phyloP scores from a whole-genome alignment of 2,797 vertebrate species.

The Anableps anableps region DNA sequence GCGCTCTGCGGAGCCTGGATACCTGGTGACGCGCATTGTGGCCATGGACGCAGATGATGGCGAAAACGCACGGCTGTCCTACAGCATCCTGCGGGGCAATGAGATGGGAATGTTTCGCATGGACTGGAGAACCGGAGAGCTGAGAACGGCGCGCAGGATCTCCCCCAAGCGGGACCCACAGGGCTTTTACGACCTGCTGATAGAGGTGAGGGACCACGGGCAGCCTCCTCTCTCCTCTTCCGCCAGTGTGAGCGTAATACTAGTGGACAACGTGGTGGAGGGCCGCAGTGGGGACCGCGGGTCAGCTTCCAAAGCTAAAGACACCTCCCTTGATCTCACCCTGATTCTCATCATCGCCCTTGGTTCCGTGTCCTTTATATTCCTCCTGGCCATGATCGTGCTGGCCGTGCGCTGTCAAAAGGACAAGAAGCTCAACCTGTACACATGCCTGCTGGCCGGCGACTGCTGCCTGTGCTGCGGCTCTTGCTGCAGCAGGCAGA shows the following conservation, averaged over 20 bases:
- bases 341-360: slow-evolving; percentile 97
- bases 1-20: slow-evolving; percentile 93
- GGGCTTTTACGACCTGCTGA: slow-evolving; percentile 91
- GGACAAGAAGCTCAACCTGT: slow-evolving; percentile 95
- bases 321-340: slow-evolving; percentile 92
- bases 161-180: slow-evolving; percentile 90
- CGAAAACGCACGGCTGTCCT: slow-evolving; percentile 94
- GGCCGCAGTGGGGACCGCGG: slow-evolving; percentile 82
- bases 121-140: slow-evolving; percentile 97
- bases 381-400: slow-evolving; percentile 97
- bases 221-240: slow-evolving; percentile 96
- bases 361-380: slow-evolving; percentile 95
- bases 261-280: slow-evolving; percentile 91
- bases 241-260: slow-evolving; percentile 87
- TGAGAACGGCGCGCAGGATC: slow-evolving; percentile 91
- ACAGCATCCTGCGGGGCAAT: slow-evolving; percentile 93
- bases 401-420: slow-evolving; percentile 96
- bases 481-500: slow-evolving; percentile 89
- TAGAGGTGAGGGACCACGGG: slow-evolving; percentile 96
- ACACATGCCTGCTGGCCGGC: slow-evolving; percentile 91
- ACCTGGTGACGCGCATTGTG: slow-evolving; percentile 92
- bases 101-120: slow-evolving; percentile 95
- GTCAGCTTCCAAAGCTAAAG: slow-evolving; percentile 82
- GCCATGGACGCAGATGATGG: slow-evolving; percentile 95
- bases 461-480: slow-evolving; percentile 92